These are phyloP conservation scores for Cepphus grylle DNA, from an alignment of 2,113 vertebrate species.

Conservation along the genomic window DNA sequence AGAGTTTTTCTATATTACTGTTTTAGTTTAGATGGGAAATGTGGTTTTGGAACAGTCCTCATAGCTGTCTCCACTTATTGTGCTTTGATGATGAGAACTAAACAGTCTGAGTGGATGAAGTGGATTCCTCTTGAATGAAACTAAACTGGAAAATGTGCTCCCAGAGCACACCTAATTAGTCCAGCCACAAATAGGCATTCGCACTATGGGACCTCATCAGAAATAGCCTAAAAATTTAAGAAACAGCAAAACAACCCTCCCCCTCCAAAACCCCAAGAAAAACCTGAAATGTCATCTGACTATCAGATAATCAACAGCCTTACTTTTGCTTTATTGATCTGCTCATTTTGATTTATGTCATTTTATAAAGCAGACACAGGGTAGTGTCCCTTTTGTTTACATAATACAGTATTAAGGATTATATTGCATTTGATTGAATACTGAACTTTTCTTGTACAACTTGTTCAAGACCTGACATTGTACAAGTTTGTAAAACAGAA, in stretches of 20 bases:
- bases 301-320: not conserved
- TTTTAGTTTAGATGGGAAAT: not conserved
- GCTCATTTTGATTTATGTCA: not conserved
- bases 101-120: not conserved
- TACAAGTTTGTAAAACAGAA: not conserved
- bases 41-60: not conserved
- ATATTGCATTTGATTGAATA: not conserved
- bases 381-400: not conserved
- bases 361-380: not conserved
- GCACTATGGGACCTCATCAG: not conserved
- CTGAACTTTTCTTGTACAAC: not conserved
- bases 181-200: not conserved
- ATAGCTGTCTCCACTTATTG: not conserved
- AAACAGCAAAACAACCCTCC: not conserved
- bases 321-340: not conserved
- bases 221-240: not conserved
- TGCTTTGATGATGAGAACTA: not conserved
- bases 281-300: not conserved
- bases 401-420: not conserved
- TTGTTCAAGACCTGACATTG: not conserved
- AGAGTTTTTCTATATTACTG: not conserved
- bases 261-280: not conserved
- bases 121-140: not conserved
- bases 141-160: not conserved
- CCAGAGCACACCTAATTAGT: not conserved